phyloP scores from a whole-genome alignment of 2,797 vertebrate genomes.

The Moxostoma hubbsi region DNA sequence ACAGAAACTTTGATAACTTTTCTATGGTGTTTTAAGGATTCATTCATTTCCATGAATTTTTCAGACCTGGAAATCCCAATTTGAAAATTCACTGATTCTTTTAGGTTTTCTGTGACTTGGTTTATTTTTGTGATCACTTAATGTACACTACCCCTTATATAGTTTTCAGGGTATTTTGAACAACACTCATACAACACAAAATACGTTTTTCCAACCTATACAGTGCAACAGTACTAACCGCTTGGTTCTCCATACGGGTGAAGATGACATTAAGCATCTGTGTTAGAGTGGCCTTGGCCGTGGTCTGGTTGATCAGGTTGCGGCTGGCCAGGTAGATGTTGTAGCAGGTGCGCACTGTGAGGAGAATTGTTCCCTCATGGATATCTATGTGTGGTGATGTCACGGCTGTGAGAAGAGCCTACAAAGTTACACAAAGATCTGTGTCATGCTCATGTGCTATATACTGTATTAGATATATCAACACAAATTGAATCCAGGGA shows the following conservation, averaged over 20 bases:
- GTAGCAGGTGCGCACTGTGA: constrained; percentile 96
- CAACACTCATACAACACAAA: too few relatives aligned
- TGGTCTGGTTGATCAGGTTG: constrained; percentile 99
- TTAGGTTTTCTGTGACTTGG: too few relatives aligned
- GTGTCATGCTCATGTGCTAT: neutral
- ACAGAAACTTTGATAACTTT: too few relatives aligned
- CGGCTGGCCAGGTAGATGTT: constrained; percentile 99
- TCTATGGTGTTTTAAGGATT: too few relatives aligned
- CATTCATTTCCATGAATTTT: too few relatives aligned
- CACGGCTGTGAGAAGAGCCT: constrained; percentile 95
- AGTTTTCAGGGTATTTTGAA: too few relatives aligned
- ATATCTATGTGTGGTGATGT: constrained; percentile 97
- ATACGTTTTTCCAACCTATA: too few relatives aligned
- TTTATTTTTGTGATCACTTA: too few relatives aligned
- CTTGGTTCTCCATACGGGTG: constrained; percentile 96
- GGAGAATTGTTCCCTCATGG: constrained; percentile 93
- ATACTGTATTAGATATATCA: too few relatives aligned
- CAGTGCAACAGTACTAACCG: constrained; percentile 74
- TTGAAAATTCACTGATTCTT: too few relatives aligned
- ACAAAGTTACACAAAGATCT: constrained; percentile 38
- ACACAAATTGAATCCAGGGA: neutral
- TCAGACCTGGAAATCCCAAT: too few relatives aligned
- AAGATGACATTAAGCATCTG: constrained; percentile 99
- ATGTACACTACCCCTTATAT: too few relatives aligned
- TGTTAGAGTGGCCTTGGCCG: constrained; percentile 95